Base-by-base conservation (phyloP, 2,113 vertebrate genomes). In the Gobius niger region DNA sequence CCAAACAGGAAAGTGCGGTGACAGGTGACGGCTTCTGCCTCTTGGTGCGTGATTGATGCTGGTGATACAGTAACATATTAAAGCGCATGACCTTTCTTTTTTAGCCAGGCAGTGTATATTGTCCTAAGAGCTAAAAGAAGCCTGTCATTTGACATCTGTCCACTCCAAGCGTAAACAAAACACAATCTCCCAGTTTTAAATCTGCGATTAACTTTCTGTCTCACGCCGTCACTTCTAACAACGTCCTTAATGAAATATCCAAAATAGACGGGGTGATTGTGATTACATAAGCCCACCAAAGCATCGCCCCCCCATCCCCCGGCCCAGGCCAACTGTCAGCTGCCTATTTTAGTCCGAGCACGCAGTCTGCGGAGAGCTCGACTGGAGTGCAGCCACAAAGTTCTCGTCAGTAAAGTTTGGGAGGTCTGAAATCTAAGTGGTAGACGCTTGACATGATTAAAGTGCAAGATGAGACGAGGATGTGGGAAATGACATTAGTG, bases 331-430 rank as follows among this genome's bases (percentile, higher is more conserved):
- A 84, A 84, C 71, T 83, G 75, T 68, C 52, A 80, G 80, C 77
- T 72, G 77, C 82, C 84, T 85, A 88, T 86, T 90, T 85, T 78
- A 47, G 70, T 67, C 57, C 18, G 62, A 80, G 78, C 24, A 73
- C 52, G 11, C 76, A 80, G 70, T 83, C 73, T 72, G 70, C 69
- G 50, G 72, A 84, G 70, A 89, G 80, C 72, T 70, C 72, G 65
- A 68, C 66, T 84, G 82, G 75, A 80, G 24, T 56, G 41, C 56
- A 42, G 74, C 81, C 80, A 85, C 24, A 86, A 68, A 60, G 66
- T 65, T 75, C 57, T 56, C 7, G 64, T 54, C 24, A n/a, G 47
- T 56, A 46, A 47, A 51, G 47, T 70, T 72, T 42, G 59, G 46
- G 11, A 60, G 64, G 49, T 34, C 53, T 49, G 18, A 63, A 46